These are phyloP conservation scores for Scaptomyza parva DNA, from an alignment of 2,888 invertebrate genomes.

Conservation along the genomic window DNA sequence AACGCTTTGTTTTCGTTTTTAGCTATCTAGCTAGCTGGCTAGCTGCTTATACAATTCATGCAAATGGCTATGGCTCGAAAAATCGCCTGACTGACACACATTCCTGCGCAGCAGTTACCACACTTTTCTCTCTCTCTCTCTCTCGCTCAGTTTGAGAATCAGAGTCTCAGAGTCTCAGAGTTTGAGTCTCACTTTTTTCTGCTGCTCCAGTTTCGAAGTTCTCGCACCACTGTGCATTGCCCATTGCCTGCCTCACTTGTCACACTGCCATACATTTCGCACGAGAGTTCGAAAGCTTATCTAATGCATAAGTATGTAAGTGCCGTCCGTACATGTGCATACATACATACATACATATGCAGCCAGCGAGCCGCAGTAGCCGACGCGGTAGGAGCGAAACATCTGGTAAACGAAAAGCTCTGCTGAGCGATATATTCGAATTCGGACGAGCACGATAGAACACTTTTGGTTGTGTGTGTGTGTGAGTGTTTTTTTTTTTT, in stretches of 20 bases:
- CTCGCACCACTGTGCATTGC: constrained; percentile 57
- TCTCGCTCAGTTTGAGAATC: constrained; percentile 12
- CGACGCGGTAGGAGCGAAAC: constrained; percentile 45
- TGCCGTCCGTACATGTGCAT: neutral
- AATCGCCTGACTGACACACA: constrained; percentile 65
- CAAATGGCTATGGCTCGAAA: constrained; percentile 39
- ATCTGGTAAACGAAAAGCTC: constrained; percentile 67
- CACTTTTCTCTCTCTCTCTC: constrained; percentile 13
- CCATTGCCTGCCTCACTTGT: constrained; percentile 74
- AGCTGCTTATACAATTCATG: constrained; percentile 71
- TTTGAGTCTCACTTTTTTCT: constrained; percentile 1
- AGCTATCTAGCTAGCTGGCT: constrained; percentile 8
- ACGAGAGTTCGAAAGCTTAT: constrained; percentile 68
- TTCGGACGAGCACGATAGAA: constrained; percentile 44
- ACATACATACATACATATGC: constrained; percentile 14
- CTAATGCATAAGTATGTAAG: constrained; percentile 23
- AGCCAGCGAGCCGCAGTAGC: constrained; percentile 18
- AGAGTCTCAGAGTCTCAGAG: constrained; percentile 2
- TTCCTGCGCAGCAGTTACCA: constrained; percentile 57
- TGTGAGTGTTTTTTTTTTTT: constrained; percentile 52
- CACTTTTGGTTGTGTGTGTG: too few species aligned
- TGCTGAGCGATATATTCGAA: constrained; percentile 42
- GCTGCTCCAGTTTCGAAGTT: constrained; percentile 74
- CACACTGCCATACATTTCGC: constrained; percentile 80
- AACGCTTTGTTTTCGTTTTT: constrained; percentile 58